Conservation (phyloP, 2,113 vertebrate genomes). For the Thalassarche chlororhynchos region DNA sequence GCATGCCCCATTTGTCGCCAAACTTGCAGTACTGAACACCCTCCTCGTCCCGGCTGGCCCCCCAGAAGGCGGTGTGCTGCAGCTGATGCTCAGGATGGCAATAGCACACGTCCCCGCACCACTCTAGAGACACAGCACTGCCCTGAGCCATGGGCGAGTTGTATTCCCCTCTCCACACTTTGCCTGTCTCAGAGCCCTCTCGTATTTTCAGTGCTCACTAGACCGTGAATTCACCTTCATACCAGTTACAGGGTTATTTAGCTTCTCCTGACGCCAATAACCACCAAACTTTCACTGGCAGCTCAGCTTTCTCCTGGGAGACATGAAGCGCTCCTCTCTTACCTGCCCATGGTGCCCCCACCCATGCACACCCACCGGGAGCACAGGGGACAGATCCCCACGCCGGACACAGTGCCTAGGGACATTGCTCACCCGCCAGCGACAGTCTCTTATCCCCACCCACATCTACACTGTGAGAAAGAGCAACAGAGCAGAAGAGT, state of each 20-base stretch:
- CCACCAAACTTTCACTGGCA: constrained; percentile 71
- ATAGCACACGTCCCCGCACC: not conserved
- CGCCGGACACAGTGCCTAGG: not conserved
- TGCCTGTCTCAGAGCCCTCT: constrained; percentile 68
- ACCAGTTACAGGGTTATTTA: constrained; percentile 84
- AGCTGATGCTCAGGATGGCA: not conserved
- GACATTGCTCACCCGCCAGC: not conserved
- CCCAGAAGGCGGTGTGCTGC: not conserved
- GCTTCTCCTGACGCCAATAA: constrained; percentile 75
- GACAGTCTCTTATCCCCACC: not conserved
- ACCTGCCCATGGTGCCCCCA: not conserved
- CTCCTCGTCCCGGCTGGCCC: not conserved
- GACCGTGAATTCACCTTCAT: constrained; percentile 88
- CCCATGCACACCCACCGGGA: not conserved
- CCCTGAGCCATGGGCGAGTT: not conserved
- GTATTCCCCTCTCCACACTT: constrained; percentile 23
- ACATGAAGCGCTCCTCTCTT: not conserved
- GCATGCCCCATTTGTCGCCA: not conserved
- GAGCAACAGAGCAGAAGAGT: not conserved
- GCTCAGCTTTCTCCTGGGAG: constrained; percentile 30
- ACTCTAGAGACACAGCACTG: constrained; percentile 15
- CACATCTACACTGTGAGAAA: not conserved
- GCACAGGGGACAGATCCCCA: not conserved
- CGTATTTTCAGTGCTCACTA: constrained; percentile 79
- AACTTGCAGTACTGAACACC: not conserved